These are phyloP conservation scores for Eurystomus gularis DNA, from an alignment of 2,113 vertebrate species.

Conservation along the genomic window DNA sequence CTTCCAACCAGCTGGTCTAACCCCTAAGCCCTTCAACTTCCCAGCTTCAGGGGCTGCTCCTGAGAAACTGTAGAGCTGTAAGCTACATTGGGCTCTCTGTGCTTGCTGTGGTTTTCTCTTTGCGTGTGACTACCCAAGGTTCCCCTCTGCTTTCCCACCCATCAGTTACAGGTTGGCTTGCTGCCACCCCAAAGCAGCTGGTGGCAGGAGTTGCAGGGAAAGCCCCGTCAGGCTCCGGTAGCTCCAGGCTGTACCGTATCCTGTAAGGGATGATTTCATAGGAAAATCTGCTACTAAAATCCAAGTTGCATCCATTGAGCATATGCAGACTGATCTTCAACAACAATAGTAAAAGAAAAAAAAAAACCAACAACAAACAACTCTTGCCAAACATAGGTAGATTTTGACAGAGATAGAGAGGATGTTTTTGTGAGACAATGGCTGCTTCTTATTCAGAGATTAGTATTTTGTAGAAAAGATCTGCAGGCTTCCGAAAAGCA, in stretches of 20 bases:
- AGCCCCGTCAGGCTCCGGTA: neutral
- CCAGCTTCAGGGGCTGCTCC: neutral
- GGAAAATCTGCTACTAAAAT: neutral
- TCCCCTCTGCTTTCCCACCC: neutral
- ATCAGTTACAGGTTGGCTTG: neutral
- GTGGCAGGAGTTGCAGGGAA: neutral
- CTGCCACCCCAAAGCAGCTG: slow-evolving; percentile 14
- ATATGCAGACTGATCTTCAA: neutral
- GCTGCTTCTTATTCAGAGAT: neutral
- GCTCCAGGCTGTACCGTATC: neutral
- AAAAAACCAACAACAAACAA: neutral
- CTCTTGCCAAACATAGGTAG: neutral
- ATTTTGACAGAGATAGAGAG: neutral
- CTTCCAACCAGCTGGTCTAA: neutral
- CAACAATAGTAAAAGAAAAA: neutral
- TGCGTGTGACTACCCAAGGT: neutral
- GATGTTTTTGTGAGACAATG: neutral
- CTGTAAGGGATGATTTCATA: neutral
- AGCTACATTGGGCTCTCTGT: fast-evolving
- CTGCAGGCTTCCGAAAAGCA: neutral
- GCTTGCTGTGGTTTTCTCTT: neutral
- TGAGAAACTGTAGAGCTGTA: fast-evolving
- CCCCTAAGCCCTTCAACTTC: neutral
- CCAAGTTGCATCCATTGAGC: neutral
- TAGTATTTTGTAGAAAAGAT: neutral